Evolutionary conservation across 2,888 invertebrate genomes (phyloP).

Genomic region (Heterodera filipjevi): DNA sequence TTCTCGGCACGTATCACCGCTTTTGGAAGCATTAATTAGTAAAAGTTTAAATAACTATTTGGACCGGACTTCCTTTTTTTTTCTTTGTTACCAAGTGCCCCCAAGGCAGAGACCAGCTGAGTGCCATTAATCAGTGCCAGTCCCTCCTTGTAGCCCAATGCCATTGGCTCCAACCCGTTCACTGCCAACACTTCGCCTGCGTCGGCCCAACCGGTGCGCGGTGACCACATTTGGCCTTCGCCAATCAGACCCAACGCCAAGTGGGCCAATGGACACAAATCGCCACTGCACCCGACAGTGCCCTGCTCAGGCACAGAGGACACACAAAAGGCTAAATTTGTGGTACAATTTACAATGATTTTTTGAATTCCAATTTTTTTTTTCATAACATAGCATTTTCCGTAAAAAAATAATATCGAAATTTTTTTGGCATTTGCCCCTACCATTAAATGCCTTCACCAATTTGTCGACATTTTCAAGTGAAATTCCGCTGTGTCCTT

Average conservation of each 20-base stretch:
- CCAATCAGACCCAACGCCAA: constrained; percentile 74
- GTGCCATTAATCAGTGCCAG: constrained; percentile 75
- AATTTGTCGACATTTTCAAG: constrained; percentile 71
- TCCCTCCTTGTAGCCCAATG: constrained; percentile 73
- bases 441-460: constrained; percentile 74
- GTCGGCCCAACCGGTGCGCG: constrained; percentile 68
- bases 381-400: too few species aligned
- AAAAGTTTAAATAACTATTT: too few species aligned
- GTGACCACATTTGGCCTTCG: constrained; percentile 76
- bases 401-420: constrained; percentile 37
- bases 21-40: too few species aligned
- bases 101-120: constrained; percentile 74
- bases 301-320: constrained; percentile 76
- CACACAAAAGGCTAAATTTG: constrained; percentile 73
- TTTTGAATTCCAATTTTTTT: too few species aligned
- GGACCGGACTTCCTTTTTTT: too few species aligned
- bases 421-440: constrained; percentile 15
- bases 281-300: constrained; percentile 75
- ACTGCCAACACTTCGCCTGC: constrained; percentile 68
- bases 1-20: constrained; percentile 69
- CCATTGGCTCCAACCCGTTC: constrained; percentile 71
- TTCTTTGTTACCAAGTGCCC: constrained; percentile 71
- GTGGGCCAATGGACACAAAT: constrained; percentile 74
- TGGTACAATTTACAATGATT: too few species aligned
- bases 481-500: constrained; percentile 75